Evolutionary conservation across 2,888 invertebrate genomes (phyloP), one percentile per base, ranked within the genome.

Genomic region (Lagria hirta): DNA sequence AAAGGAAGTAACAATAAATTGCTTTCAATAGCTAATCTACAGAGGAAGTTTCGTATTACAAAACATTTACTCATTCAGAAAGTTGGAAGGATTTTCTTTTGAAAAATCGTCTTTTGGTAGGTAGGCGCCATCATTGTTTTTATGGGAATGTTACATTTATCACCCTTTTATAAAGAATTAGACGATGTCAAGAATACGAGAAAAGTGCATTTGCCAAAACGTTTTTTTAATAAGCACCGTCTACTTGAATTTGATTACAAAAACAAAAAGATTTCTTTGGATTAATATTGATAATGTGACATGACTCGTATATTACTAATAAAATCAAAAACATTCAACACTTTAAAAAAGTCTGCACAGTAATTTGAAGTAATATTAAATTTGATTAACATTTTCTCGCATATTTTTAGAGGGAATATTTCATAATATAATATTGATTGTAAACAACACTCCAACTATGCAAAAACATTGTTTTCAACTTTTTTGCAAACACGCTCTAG

Each of bases 161-260:
- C 57, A 57, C 52, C 40, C 52, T 52, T 54, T 54, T 51, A 54
- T 57, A 55, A 51, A 52, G 55, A 54, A 57, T 55, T 55, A 55
- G 52, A 50, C 41, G 44, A 49, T 48, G 57, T 44, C 54, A 45
- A 49, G 48, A 41, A 48, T 51, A 57, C 54, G 54, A 53, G 56
- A 28, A 57, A 57, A 54, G 51, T 57, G 53, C 54, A 57, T 54
- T 54, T 54, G 50, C 49, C 41, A 49, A 51, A 55, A 49, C 53
- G 52, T 42, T 52, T 47, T 43, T 40, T 37, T 43, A 48, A 51
- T 28, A 45, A 45, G 41, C 41, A 45, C 30, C 28, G 24, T 43
- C 40, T 28, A 17, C 26, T 28, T 16, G 16, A 7, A 8, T 22
- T 18, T 40, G 17, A 40, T 40, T 32, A 40, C 5, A 11, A 21